Evolutionary conservation across 2,888 invertebrate species (phyloP).

Genomic region (Luperina nickerlii): DNA sequence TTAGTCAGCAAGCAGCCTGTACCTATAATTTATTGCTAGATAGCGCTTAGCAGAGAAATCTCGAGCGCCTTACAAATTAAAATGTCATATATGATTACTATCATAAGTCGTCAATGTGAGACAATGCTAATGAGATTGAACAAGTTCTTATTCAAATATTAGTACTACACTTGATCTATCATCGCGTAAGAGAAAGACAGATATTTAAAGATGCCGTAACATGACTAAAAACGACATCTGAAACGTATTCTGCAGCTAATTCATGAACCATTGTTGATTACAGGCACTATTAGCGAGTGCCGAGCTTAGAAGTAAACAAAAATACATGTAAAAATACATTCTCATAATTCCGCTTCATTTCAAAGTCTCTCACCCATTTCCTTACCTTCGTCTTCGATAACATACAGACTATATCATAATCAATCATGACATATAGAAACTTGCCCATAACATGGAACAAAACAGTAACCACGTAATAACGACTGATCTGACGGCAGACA

Average conservation of each 20-base stretch:
- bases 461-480: conserved; percentile 57
- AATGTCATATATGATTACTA: conserved; percentile 26
- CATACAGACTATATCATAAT: conserved; percentile 37
- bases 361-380: not conserved
- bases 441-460: conserved; percentile 34
- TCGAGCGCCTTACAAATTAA: conserved; percentile 8
- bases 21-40: not conserved
- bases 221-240: not conserved
- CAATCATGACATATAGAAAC: conserved; percentile 57
- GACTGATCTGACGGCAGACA: conserved; percentile 52
- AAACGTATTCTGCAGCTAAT: not conserved
- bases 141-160: not conserved
- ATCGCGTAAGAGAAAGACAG: not conserved
- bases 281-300: too few relatives aligned
- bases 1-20: not conserved
- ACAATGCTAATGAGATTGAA: not conserved
- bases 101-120: not conserved
- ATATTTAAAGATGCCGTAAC: not conserved
- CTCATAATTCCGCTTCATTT: not conserved
- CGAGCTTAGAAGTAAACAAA: not conserved
- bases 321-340: not conserved
- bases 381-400: conserved; percentile 21
- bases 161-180: not conserved
- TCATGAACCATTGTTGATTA: not conserved
- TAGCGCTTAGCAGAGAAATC: not conserved